phyloP scores from a whole-genome alignment of 2,797 vertebrate genomes.

The Catamblyrhynchus diadema region DNA sequence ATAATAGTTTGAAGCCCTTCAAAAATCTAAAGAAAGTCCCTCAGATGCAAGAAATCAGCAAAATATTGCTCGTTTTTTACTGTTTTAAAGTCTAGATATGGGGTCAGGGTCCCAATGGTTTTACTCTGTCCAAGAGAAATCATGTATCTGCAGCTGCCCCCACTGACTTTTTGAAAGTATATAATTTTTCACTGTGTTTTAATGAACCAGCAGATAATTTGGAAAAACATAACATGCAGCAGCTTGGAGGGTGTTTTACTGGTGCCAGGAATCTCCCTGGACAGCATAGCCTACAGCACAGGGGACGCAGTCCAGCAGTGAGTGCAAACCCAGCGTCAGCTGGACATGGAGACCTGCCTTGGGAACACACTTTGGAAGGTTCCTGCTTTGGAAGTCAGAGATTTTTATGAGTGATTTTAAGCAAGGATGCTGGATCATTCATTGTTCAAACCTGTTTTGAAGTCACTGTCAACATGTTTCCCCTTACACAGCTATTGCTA shows the following conservation, averaged over 20 bases:
- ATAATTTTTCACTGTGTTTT: not conserved
- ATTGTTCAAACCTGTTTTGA: not conserved
- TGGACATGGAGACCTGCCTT: not conserved
- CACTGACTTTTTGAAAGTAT: not conserved
- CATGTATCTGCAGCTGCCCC: not conserved
- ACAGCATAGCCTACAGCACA: not conserved
- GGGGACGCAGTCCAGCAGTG: not conserved
- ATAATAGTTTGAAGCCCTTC: not conserved
- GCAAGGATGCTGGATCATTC: not conserved
- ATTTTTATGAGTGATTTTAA: not conserved
- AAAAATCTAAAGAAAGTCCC: not conserved
- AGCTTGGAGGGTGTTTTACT: not conserved
- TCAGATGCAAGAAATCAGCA: not conserved
- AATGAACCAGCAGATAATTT: not conserved
- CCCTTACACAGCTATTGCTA: not conserved
- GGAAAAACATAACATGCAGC: not conserved
- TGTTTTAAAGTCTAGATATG: not conserved
- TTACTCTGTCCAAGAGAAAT: not conserved
- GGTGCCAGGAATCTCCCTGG: not conserved
- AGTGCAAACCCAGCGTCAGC: not conserved
- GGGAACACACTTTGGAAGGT: not conserved
- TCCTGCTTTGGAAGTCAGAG: not conserved
- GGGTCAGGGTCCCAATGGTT: not conserved
- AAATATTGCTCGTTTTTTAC: not conserved
- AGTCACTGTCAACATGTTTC: not conserved